These are phyloP conservation scores for Pedicia rivosa DNA, from an alignment of 2,888 invertebrate species.

Conservation along the genomic window DNA sequence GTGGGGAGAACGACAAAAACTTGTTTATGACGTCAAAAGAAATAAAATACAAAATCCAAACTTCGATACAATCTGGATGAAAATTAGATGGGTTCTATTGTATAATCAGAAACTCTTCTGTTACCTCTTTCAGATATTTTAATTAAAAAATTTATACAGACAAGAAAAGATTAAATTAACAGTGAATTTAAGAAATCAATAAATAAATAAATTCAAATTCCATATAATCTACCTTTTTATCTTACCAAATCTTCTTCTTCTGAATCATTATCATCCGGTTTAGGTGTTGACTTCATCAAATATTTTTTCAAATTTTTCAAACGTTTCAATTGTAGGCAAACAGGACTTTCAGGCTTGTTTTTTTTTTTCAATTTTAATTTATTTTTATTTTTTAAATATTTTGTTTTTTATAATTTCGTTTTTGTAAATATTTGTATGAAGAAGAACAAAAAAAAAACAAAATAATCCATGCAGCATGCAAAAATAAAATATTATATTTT, in stretches of 20 bases:
- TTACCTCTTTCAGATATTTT: too few relatives aligned
- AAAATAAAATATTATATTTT: not conserved
- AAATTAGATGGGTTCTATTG: too few relatives aligned
- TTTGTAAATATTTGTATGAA: slow-evolving; percentile 1
- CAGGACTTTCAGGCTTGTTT: slow-evolving; percentile 26
- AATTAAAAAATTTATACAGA: too few relatives aligned
- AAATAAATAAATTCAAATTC: too few relatives aligned
- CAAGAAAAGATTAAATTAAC: too few relatives aligned
- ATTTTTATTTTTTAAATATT: too few relatives aligned
- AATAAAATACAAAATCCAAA: too few relatives aligned
- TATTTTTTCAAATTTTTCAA: slow-evolving; percentile 30
- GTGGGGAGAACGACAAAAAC: too few relatives aligned
- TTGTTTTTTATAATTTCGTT: slow-evolving; percentile 1
- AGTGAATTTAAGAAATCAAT: too few relatives aligned
- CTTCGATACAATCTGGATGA: too few relatives aligned
- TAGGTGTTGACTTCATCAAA: slow-evolving; percentile 26
- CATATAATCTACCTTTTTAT: slow-evolving; percentile 7
- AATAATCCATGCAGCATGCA: slow-evolving; percentile 5
- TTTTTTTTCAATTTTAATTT: not conserved
- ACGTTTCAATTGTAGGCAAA: slow-evolving; percentile 29
- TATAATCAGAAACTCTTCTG: too few relatives aligned
- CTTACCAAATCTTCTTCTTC: slow-evolving; percentile 60
- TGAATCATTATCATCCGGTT: slow-evolving; percentile 41
- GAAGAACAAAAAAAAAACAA: not conserved
- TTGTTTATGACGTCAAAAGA: too few relatives aligned